A percentile compares a stretch with the other conserved stretches of the same genome.
These are phyloP conservation scores for Coelinius sp. DNA, from an alignment of 2,888 invertebrate species.

Conservation along the genomic window DNA sequence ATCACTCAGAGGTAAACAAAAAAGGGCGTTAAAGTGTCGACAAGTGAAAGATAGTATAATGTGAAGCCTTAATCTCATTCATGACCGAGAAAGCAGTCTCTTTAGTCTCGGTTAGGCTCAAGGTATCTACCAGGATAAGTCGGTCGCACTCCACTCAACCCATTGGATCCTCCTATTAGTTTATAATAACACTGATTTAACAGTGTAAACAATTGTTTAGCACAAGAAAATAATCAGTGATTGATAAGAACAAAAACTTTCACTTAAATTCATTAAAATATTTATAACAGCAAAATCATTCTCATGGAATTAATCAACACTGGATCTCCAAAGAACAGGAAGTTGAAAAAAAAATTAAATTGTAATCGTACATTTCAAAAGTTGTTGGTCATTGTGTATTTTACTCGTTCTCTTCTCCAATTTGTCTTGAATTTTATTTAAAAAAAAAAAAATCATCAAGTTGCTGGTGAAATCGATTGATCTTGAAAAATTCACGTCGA, in stretches of 20 bases:
- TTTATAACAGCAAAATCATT: not conserved
- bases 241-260: not conserved
- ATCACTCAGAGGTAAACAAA: constrained; percentile 1
- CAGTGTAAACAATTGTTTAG: not conserved
- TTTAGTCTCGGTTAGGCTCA: constrained; percentile 21
- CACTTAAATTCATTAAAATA: not conserved
- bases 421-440: not conserved
- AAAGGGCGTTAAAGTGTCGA: not conserved
- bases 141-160: constrained; percentile 8
- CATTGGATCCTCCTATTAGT: not conserved
- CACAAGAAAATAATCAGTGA: not conserved
- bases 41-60: constrained; percentile 12
- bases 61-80: constrained; percentile 44
- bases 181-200: not conserved
- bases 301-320: not conserved
- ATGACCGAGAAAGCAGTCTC: constrained; percentile 66
- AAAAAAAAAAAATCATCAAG: too few relatives aligned
- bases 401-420: not conserved
- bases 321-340: not conserved
- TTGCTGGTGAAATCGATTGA: not conserved
- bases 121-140: not conserved
- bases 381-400: not conserved
- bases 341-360: not conserved
- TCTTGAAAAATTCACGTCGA: not conserved
- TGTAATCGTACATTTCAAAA: not conserved